Percentiles rank a stretch among this genome's conserved stretches.
phyloP scores from a whole-genome alignment of 2,113 vertebrate genomes.

The Monopterus albus region DNA sequence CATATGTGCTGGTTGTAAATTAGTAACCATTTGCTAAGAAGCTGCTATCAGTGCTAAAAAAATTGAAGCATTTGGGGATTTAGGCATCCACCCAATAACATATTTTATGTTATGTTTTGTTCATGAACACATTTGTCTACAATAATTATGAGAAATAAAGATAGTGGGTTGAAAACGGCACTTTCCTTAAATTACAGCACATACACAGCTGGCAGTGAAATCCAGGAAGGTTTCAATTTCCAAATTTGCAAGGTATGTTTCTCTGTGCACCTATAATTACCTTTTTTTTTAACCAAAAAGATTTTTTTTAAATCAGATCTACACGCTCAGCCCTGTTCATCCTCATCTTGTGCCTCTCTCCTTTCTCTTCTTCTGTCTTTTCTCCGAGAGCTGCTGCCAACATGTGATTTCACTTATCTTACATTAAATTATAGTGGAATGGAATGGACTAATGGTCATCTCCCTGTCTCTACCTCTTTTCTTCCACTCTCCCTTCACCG shows the following conservation, averaged over 20 bases:
- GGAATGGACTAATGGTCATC: slow-evolving; percentile 76
- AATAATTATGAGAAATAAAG: neutral
- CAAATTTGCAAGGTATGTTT: neutral
- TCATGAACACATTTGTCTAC: neutral
- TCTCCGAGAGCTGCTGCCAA: slow-evolving; percentile 56
- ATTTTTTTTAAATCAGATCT: slow-evolving; percentile 6
- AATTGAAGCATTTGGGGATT: no score
- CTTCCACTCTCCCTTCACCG: slow-evolving; percentile 53
- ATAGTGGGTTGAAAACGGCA: neutral
- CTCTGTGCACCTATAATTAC: neutral
- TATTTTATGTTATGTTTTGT: neutral
- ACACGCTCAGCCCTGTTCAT: slow-evolving; percentile 1
- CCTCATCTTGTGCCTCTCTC: slow-evolving; percentile 16
- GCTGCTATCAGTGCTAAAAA: neutral
- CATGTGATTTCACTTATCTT: slow-evolving; percentile 83
- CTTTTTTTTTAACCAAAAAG: neutral
- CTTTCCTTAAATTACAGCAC: neutral
- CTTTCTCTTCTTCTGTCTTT: slow-evolving; percentile 24
- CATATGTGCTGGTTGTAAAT: no score
- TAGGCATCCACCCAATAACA: neutral
- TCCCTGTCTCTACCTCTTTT: slow-evolving; percentile 62
- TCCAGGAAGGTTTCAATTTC: neutral
- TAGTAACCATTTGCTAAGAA: neutral
- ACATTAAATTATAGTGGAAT: slow-evolving; percentile 73
- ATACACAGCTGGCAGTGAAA: neutral